Conservation (phyloP, 2,797 vertebrate genomes). For the Sternotherus odoratus region DNA sequence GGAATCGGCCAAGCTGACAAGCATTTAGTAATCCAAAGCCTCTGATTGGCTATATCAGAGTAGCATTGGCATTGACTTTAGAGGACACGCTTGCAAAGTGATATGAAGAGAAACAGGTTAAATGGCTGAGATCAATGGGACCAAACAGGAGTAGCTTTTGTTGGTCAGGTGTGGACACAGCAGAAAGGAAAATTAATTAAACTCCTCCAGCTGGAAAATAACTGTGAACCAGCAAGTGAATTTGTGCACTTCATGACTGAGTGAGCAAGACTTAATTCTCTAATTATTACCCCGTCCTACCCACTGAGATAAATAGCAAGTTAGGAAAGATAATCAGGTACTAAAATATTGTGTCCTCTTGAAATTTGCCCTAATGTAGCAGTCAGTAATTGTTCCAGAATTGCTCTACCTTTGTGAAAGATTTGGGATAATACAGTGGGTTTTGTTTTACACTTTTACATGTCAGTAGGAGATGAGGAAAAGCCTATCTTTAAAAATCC, state of each 20-base stretch:
- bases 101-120: constrained; percentile 41
- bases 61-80: not conserved
- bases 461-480: constrained; percentile 17
- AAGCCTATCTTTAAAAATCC: not conserved
- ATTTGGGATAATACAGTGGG: constrained; percentile 51
- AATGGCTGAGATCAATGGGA: constrained; percentile 37
- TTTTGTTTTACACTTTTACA: constrained; percentile 40
- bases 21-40: not conserved
- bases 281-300: constrained; percentile 78
- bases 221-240: constrained; percentile 77
- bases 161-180: constrained; percentile 63
- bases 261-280: constrained; percentile 77
- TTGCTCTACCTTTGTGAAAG: constrained; percentile 26
- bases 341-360: constrained; percentile 66
- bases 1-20: not conserved
- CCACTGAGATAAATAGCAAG: constrained; percentile 77
- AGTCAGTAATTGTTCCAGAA: constrained; percentile 56
- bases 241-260: constrained; percentile 71
- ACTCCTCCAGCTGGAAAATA: constrained; percentile 81
- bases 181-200: constrained; percentile 80
- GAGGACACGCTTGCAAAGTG: constrained; percentile 21
- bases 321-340: constrained; percentile 76
- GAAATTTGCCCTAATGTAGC: constrained; percentile 63
- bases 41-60: not conserved
- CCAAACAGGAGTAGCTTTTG: constrained; percentile 48